These are phyloP conservation scores for Microdon myrmicae DNA, from an alignment of 2,888 invertebrate genomes.

Conservation along the genomic window DNA sequence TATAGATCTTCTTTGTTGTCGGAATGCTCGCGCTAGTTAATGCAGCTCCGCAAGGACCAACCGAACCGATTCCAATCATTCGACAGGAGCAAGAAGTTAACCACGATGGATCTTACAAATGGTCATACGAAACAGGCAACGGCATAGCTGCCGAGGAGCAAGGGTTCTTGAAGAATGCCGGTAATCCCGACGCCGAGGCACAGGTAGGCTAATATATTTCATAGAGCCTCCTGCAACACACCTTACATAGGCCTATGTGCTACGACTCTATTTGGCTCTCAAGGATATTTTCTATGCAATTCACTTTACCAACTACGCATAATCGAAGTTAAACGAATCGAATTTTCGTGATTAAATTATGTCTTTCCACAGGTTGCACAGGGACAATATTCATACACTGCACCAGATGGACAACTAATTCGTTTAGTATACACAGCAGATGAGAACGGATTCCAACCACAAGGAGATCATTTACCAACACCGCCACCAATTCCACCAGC, in stretches of 20 bases:
- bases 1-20: conserved; percentile 49
- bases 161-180: conserved; percentile 71
- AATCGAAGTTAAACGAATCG: too few species aligned
- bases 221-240: conserved; percentile 1
- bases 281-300: too few species aligned
- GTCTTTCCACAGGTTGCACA: conserved; percentile 68
- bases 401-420: conserved; percentile 72
- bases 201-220: conserved; percentile 68
- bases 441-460: conserved; percentile 77
- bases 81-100: conserved; percentile 76
- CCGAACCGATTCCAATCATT: conserved; percentile 75
- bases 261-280: too few species aligned
- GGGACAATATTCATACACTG: conserved; percentile 73
- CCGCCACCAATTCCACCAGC: conserved; percentile 77
- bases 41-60: conserved; percentile 65
- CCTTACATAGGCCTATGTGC: too few species aligned
- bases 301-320: too few species aligned
- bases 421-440: conserved; percentile 74
- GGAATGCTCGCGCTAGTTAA: conserved; percentile 47
- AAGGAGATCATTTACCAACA: conserved; percentile 65
- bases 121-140: conserved; percentile 71
- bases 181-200: conserved; percentile 69
- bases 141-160: conserved; percentile 71
- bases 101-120: conserved; percentile 73
- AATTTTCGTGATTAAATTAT: conserved; percentile 22